Conservation (phyloP, 2,113 vertebrate species). For the Pampusana beccarii region DNA sequence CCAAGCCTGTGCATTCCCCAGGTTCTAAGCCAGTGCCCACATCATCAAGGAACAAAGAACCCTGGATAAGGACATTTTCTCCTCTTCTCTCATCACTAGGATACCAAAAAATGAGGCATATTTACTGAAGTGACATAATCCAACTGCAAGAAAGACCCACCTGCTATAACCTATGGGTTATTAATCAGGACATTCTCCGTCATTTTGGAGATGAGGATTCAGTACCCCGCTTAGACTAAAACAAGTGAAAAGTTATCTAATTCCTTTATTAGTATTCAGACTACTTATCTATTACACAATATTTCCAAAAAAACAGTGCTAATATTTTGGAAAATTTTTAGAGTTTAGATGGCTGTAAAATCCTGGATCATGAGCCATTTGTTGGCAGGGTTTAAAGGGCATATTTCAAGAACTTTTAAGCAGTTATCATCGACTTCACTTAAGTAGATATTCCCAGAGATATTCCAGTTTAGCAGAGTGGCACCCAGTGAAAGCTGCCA, state of each 20-base stretch:
- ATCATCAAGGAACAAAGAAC: not conserved
- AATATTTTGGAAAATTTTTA: not conserved
- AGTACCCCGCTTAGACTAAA: not conserved
- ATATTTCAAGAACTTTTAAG: not conserved
- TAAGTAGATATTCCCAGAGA: not conserved
- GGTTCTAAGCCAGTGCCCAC: not conserved
- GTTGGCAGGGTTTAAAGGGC: not conserved
- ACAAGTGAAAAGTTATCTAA: not conserved
- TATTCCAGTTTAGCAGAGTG: not conserved
- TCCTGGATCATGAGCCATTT: not conserved
- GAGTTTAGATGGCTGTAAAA: not conserved
- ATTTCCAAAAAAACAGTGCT: not conserved
- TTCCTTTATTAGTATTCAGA: not conserved
- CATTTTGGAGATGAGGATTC: not conserved
- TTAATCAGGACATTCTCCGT: not conserved
- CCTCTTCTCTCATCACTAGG: not conserved
- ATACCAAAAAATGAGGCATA: not conserved
- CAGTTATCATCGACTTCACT: not conserved
- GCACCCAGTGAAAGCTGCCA: not conserved
- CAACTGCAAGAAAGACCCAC: not conserved
- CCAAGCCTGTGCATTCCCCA: not conserved
- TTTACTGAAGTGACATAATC: not conserved
- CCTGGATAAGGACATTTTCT: not conserved
- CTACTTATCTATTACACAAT: not conserved
- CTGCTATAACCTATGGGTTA: not conserved